phyloP scores from a whole-genome alignment of 1,140 invertebrate genomes.

The Drosophila bocki region DNA sequence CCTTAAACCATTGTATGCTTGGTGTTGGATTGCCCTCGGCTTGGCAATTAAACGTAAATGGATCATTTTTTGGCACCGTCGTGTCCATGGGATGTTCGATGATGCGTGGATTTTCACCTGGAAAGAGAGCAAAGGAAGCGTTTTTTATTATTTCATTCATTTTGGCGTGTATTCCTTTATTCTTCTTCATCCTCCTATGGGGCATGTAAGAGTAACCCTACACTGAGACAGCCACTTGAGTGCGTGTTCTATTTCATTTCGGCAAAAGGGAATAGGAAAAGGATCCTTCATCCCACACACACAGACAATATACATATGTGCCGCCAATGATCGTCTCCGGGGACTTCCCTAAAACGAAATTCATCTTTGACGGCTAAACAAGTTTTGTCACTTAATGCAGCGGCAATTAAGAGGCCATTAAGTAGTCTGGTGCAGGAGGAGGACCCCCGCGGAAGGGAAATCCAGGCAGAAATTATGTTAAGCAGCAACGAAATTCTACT shows the following conservation, averaged over 20 bases:
- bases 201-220: conserved; percentile 14
- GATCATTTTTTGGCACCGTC: conserved; percentile 89
- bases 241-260: conserved; percentile 43
- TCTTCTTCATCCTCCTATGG: background rate
- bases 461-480: conserved; percentile 67
- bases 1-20: conserved; percentile 88
- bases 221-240: conserved; percentile 36
- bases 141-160: conserved; percentile 24
- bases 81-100: conserved; percentile 91
- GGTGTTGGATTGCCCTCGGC: conserved; percentile 89
- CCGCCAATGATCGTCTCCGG: conserved; percentile 21
- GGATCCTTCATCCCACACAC: conserved; percentile 19
- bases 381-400: conserved; percentile 72
- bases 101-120: conserved; percentile 89
- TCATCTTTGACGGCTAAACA: conserved; percentile 52
- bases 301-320: background rate
- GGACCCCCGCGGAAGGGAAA: conserved; percentile 36
- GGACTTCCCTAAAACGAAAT: conserved; percentile 28
- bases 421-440: conserved; percentile 7
- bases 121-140: conserved; percentile 18
- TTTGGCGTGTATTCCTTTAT: background rate
- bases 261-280: conserved; percentile 3
- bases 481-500: conserved; percentile 65
- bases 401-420: conserved; percentile 75
- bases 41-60: conserved; percentile 89